These are phyloP conservation scores for Babylonia areolata DNA, from an alignment of 1,140 invertebrate genomes.

Conservation along the genomic window DNA sequence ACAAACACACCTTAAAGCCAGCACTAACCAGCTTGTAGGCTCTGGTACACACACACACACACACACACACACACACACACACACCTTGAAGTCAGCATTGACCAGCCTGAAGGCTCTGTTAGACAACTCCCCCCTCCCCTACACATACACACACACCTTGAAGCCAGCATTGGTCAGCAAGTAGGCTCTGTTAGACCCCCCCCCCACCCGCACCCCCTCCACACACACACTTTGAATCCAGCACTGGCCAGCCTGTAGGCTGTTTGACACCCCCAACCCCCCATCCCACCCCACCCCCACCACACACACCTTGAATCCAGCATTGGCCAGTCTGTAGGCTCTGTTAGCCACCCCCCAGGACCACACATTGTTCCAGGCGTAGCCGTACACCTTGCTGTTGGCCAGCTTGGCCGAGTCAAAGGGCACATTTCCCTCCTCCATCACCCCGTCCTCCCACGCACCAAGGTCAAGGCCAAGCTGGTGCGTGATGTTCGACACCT, in stretches of 20 bases:
- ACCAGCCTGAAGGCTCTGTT: too few species aligned
- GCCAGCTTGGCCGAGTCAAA: constrained; percentile 38
- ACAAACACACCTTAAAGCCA: constrained; percentile 61
- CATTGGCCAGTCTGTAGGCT: constrained; percentile 60
- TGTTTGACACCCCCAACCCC: too few species aligned
- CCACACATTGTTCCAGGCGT: constrained; percentile 72
- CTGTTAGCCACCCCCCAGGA: constrained; percentile 61
- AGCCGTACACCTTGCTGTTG: constrained; percentile 53
- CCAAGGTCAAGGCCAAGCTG: constrained; percentile 49
- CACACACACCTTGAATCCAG: constrained; percentile 61
- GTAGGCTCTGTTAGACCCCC: too few species aligned
- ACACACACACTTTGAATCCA: too few species aligned
- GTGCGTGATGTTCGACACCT: constrained; percentile 47
- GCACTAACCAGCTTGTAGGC: constrained; percentile 58
- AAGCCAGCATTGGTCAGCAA: too few species aligned
- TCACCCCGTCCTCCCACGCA: constrained; percentile 68
- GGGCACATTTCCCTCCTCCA: constrained; percentile 49
- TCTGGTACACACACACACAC: constrained; percentile 39
- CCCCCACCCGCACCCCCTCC: too few species aligned
- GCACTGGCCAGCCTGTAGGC: too few species aligned
- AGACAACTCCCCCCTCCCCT: too few species aligned
- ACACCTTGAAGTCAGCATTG: too few species aligned
- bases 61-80: too few species aligned
- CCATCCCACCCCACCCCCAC: too few species aligned
- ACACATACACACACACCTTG: too few species aligned